phyloP scores from a whole-genome alignment of 2,797 vertebrate species.

The Smutsia gigantea region DNA sequence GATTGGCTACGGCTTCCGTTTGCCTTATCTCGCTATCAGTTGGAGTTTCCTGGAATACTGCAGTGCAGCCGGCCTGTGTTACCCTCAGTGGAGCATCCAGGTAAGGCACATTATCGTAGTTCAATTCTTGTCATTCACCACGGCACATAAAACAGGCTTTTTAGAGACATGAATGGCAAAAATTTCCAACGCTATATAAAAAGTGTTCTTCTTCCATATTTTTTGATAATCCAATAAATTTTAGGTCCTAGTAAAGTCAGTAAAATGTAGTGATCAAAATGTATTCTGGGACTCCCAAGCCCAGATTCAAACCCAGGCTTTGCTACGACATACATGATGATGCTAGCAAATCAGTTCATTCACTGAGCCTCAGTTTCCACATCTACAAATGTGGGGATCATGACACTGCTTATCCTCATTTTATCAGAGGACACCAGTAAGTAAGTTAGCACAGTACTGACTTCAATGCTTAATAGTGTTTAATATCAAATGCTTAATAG shows the following conservation, averaged over 20 bases:
- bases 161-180: background rate
- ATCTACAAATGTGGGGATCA: background rate
- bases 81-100: background rate
- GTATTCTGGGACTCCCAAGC: background rate
- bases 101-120: background rate
- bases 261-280: background rate
- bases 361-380: background rate
- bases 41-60: slow-evolving; percentile 15
- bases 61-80: background rate
- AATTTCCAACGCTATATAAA: background rate
- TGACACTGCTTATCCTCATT: background rate
- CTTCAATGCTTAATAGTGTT: background rate
- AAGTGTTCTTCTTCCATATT: background rate
- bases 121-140: background rate
- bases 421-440: background rate
- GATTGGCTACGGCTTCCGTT: background rate
- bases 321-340: background rate
- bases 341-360: slow-evolving; percentile 9
- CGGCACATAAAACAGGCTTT: slow-evolving; percentile 8
- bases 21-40: background rate
- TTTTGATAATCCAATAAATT: background rate
- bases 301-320: background rate
- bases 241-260: background rate
- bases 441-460: background rate
- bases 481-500: background rate